Evolutionary conservation across 2,113 vertebrate genomes (phyloP).

Genomic region (Myotis davidii): DNA sequence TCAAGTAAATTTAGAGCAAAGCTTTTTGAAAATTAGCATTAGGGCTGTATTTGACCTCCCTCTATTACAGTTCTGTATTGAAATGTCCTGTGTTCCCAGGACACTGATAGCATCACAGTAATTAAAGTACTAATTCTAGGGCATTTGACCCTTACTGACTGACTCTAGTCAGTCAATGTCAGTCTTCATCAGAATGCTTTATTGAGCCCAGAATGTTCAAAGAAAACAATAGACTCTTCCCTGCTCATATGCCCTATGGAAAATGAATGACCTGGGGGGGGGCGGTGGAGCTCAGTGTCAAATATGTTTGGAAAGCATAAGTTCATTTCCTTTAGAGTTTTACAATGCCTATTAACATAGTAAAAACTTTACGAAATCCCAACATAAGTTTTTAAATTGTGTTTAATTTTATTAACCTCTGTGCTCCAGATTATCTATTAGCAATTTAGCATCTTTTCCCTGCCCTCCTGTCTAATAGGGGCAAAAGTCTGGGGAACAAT

Average conservation of each 20-base stretch:
- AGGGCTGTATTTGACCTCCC: neutral
- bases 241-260: neutral
- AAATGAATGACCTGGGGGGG: neutral
- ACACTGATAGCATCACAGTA: neutral
- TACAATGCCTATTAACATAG: neutral
- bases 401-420: neutral
- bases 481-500: neutral
- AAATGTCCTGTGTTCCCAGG: neutral
- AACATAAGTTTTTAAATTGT: neutral
- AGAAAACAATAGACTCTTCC: neutral
- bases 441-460: neutral
- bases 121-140: neutral
- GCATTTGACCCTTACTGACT: neutral
- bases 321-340: neutral
- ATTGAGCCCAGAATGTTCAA: neutral
- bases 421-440: neutral
- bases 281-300: neutral
- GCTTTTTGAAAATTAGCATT: neutral
- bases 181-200: neutral
- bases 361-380: constrained; percentile 23
- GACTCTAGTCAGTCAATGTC: neutral
- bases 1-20: neutral
- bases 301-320: neutral
- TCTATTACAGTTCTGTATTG: neutral
- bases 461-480: neutral